phyloP scores from a whole-genome alignment of 2,113 vertebrate species.

The Butorides virescens region DNA sequence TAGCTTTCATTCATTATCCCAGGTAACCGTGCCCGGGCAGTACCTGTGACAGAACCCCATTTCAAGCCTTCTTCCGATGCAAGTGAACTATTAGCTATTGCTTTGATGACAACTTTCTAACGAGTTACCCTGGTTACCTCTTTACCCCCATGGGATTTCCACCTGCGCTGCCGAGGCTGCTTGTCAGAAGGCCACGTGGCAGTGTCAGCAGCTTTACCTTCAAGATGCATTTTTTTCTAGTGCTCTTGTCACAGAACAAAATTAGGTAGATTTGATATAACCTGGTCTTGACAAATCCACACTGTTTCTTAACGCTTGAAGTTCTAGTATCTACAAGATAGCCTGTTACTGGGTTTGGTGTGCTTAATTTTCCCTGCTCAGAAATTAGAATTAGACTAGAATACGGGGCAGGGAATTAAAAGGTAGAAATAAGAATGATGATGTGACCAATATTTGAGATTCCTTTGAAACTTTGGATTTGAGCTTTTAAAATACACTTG shows the following conservation, averaged over 20 bases:
- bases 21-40: rapidly evolving
- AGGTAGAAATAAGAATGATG: neutral
- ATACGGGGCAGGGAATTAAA: neutral
- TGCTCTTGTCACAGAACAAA: neutral
- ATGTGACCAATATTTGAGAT: neutral
- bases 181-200: neutral
- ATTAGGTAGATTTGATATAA: neutral
- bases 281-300: neutral
- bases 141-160: rapidly evolving
- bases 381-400: neutral
- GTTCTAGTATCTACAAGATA: neutral
- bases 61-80: neutral
- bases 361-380: neutral
- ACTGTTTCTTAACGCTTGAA: neutral
- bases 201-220: neutral
- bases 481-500: neutral
- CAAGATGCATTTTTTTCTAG: neutral
- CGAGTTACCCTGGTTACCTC: neutral
- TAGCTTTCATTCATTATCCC: neutral
- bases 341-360: neutral
- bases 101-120: neutral
- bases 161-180: neutral
- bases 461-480: neutral
- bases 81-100: neutral
- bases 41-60: no score